A percentile compares a stretch with the other conserved stretches of the same genome.
phyloP scores from a whole-genome alignment of 2,797 vertebrate genomes.

The Propithecus deckenii region DNA sequence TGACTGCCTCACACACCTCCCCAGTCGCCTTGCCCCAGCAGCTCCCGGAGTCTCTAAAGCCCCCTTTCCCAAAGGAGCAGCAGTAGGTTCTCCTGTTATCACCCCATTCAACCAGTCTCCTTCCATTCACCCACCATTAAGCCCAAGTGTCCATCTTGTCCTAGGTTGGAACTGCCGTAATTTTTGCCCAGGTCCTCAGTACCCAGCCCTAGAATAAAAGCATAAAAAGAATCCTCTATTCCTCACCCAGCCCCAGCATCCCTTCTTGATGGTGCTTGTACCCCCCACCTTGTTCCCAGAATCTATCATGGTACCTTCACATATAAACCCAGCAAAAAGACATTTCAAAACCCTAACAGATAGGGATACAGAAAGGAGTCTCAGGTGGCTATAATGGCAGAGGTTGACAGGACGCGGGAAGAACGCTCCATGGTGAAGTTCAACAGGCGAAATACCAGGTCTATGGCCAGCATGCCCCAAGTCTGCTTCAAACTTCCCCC shows the following conservation, averaged over 20 bases:
- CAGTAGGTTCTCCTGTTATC: not conserved
- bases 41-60: not conserved
- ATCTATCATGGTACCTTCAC: slow-evolving; percentile 15
- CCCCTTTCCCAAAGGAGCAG: slow-evolving; percentile 17
- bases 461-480: slow-evolving; percentile 18
- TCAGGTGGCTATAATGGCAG: slow-evolving; percentile 22
- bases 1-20: not conserved
- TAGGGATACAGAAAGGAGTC: slow-evolving; percentile 18
- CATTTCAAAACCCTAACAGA: slow-evolving; percentile 35
- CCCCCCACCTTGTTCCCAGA: not conserved
- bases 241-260: not conserved
- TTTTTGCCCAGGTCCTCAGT: slow-evolving; percentile 34
- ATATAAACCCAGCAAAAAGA: slow-evolving; percentile 54
- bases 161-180: not conserved
- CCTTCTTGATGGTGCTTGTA: not conserved
- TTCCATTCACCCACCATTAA: slow-evolving; percentile 49
- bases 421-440: slow-evolving; percentile 58
- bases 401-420: slow-evolving; percentile 55
- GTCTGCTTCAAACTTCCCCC: not conserved
- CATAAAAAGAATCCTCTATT: not conserved
- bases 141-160: slow-evolving; percentile 19
- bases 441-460: slow-evolving; percentile 52
- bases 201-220: not conserved
- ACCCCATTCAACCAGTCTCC: slow-evolving; percentile 21
- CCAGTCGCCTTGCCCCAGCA: not conserved